Evolutionary conservation across 1,140 invertebrate species (phyloP).

Genomic region (Plodia interpunctella): DNA sequence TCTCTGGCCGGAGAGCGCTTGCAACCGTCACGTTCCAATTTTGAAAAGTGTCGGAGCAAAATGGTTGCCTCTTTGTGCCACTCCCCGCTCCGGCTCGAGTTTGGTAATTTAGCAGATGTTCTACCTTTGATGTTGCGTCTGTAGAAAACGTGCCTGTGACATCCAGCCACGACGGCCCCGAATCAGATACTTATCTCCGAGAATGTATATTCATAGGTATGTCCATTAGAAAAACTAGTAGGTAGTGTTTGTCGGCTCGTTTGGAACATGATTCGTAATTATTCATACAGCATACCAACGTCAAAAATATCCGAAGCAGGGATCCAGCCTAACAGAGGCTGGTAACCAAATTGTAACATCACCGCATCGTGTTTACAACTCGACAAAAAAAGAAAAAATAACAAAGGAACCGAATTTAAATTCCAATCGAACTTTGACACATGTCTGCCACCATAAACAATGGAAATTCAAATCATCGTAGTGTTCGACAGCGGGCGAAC

Average conservation of each 20-base stretch:
- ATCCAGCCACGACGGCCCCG: slow-evolving; percentile 24
- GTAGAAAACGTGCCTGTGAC: slow-evolving; percentile 35
- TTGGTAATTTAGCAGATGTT: slow-evolving; percentile 71
- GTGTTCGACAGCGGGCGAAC: slow-evolving; percentile 54
- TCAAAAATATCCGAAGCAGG: slow-evolving; percentile 70
- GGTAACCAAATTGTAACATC: slow-evolving; percentile 74
- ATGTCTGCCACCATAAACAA: slow-evolving; percentile 77
- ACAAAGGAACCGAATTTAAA: slow-evolving; percentile 77
- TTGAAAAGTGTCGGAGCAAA: slow-evolving; percentile 77
- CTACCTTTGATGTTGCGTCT: slow-evolving; percentile 57
- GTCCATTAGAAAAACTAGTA: slow-evolving; percentile 14
- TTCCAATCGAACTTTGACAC: slow-evolving; percentile 77
- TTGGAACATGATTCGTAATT: slow-evolving; percentile 66
- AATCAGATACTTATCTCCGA: slow-evolving; percentile 18
- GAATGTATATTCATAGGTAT: slow-evolving; percentile 6
- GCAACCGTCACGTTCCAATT: slow-evolving; percentile 77
- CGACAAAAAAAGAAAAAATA: slow-evolving; percentile 67
- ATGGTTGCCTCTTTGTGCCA: slow-evolving; percentile 69
- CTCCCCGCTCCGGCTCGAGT: slow-evolving; percentile 52
- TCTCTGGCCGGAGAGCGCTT: slow-evolving; percentile 69
- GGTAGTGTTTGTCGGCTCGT: slow-evolving; percentile 19
- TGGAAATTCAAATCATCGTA: slow-evolving; percentile 75
- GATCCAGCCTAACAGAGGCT: slow-evolving; percentile 60
- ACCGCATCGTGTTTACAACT: slow-evolving; percentile 71
- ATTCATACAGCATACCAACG: slow-evolving; percentile 67